Base-by-base conservation (phyloP, 2,888 invertebrate genomes). In the Seira sanloemensis region DNA sequence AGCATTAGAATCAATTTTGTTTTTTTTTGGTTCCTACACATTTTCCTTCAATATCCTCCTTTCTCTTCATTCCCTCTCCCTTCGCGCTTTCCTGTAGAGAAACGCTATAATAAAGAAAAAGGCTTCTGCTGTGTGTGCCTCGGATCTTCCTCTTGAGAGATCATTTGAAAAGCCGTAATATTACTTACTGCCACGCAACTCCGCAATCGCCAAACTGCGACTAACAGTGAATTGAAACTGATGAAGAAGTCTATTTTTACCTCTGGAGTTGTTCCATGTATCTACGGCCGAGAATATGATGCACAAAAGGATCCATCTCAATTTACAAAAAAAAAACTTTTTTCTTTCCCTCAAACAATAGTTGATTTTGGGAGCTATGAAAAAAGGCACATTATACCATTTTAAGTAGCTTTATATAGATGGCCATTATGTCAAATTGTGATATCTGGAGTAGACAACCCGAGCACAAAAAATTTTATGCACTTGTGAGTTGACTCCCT, bases 1-100 rank as follows among this genome's bases (percentile, higher is more conserved):
- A 37, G 62, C 69, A 71, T 78, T 69, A 78, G 62, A 78, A 78
- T 78, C 78, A 78, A 78, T 78, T 77, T 78, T 26, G 27, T 68
- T 78, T n/a, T n/a, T n/a, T n/a, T n/a, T 54, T 50, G 54, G 67
- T 77, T 77, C 21, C 23, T 50, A n/a, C n/a, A n/a, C n/a, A n/a
- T 46, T 68, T n/a, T 37, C 27, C 46, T 19, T 50, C 37, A 37
- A 37, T 37, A 37, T 37, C 37, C 37, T 37, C 37, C 37, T 7
- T 37, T 37, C 12, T 37, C 12, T 37, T 37, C 37, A n/a, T n/a
- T 37, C 37, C 37, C 12, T 37, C 37, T 37, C 37, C 37, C 37
- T 37, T 37, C 5, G 37, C 12, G 37, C 37, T 7, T 37, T 37
- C 37, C 37, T 37, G 37, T n/a, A 12, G 37, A 37, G 37, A 37